Base-by-base conservation (phyloP, 1,140 invertebrate species). In the Microplitis demolitor region DNA sequence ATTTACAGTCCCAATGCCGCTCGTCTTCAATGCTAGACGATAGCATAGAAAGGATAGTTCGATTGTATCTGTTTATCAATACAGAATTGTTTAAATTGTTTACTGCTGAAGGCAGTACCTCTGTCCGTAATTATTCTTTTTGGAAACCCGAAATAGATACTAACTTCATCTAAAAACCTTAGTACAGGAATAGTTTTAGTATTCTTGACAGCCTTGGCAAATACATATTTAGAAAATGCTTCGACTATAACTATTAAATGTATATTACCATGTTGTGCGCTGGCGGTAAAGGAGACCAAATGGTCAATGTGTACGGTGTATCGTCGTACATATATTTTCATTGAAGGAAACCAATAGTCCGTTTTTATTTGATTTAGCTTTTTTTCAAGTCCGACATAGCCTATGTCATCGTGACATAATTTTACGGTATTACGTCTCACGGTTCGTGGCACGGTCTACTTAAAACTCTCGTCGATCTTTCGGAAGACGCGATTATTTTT, bases 61-160 rank as follows among this genome's bases (percentile, higher is more conserved):
- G n/a, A n/a, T n/a, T n/a, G n/a, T n/a, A 24, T 24, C 24, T 24
- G 24, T 24, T 24, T 24, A 24, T 24, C 24, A 24, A 24, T 24
- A 13, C 74, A 77, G 16, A 80, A 77, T 4, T 45, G 33, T 6
- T 54, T 33, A 34, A 81, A 82, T 4, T 24, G 4, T 8, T 76
- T 53, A 8, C 76, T 77, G 0, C 76, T 80, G 34, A 78, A 80
- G 1, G 76, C 73, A 0, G 77, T 81, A 39, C 64, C 83, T 66
- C 78, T 63, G 45, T 88, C 85, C 0, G 72, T 77, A 2, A 84
- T 76, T 34, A 88, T 78, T 8, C 79, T 35, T 13, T 54, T 68
- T 0, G 81, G 78, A 1, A 67, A 61, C 34, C 82, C 79, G 62
- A 84, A 84, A 83, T 24, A 4, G 78, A 50, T 2, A 24, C 24